Conservation (phyloP, 2,888 invertebrate genomes). For the Oxystoma pomonae region DNA sequence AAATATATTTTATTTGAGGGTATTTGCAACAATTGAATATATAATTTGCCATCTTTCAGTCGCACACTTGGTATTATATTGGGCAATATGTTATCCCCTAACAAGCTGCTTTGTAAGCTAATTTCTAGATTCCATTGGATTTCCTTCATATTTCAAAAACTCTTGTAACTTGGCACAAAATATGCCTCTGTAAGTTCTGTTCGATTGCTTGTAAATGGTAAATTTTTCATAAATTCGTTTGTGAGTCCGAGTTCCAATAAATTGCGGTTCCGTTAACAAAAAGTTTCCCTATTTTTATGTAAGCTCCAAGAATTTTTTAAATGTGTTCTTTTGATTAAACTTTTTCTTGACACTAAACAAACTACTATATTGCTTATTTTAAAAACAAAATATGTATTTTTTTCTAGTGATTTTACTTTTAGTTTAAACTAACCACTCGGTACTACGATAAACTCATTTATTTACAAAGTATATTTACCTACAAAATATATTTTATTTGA, state of each 20-base stretch:
- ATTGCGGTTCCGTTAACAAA: conserved; percentile 30
- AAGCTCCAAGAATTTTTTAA: conserved; percentile 32
- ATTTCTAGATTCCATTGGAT: no score
- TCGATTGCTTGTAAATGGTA: conserved; percentile 34
- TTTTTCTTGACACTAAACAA: conserved; percentile 28
- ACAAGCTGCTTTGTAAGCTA: no score
- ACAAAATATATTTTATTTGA: not conserved
- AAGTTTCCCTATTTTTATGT: conserved; percentile 30
- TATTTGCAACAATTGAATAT: no score
- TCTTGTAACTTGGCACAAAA: conserved; percentile 12
- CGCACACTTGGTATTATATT: no score
- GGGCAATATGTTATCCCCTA: no score
- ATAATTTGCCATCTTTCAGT: no score
- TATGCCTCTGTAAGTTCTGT: conserved; percentile 30
- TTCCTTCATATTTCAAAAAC: conserved; percentile 27
- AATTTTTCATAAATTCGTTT: conserved; percentile 34
- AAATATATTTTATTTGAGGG: no score
- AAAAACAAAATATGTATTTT: no score
- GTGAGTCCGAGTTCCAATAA: conserved; percentile 35
- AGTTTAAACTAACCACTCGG: no score
- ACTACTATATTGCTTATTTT: no score
- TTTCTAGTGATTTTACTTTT: no score
- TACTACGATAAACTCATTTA: no score
- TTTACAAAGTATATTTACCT: not conserved
- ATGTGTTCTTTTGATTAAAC: conserved; percentile 30